A percentile compares a stretch with the other conserved stretches of the same genome.
These are phyloP conservation scores for Magallana angulata DNA, from an alignment of 1,140 invertebrate species.

Conservation along the genomic window DNA sequence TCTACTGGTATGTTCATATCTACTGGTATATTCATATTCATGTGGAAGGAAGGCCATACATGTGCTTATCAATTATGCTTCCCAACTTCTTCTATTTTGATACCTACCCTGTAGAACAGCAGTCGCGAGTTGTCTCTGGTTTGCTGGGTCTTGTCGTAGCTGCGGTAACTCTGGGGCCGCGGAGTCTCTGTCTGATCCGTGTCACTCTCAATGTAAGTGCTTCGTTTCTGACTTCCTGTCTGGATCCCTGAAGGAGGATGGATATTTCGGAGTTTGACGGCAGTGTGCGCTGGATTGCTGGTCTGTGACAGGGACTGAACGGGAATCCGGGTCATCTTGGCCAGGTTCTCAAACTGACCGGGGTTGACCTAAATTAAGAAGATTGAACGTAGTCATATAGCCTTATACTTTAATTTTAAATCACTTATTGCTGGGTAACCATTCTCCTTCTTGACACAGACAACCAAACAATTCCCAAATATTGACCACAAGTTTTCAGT, in stretches of 20 bases:
- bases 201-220: slow-evolving; percentile 5
- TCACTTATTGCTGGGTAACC: too few relatives aligned
- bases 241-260: background rate
- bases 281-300: background rate
- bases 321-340: slow-evolving; percentile 11
- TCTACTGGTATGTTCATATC: too few relatives aligned
- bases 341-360: slow-evolving; percentile 21
- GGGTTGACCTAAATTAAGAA: background rate
- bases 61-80: too few relatives aligned
- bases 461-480: too few relatives aligned
- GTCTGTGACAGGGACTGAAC: background rate
- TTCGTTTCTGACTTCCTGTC: slow-evolving; percentile 8
- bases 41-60: too few relatives aligned
- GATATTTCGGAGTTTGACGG: slow-evolving; percentile 8
- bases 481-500: too few relatives aligned
- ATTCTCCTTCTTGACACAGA: too few relatives aligned
- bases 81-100: too few relatives aligned
- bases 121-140: slow-evolving; percentile 6
- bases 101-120: slow-evolving; percentile 1
- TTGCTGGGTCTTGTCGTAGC: slow-evolving; percentile 20
- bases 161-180: background rate
- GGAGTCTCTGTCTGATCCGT: background rate
- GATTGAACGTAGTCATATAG: too few relatives aligned
- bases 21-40: too few relatives aligned
- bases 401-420: too few relatives aligned